These are phyloP conservation scores for Telenomus remus DNA, from an alignment of 1,140 invertebrate genomes.

Conservation along the genomic window DNA sequence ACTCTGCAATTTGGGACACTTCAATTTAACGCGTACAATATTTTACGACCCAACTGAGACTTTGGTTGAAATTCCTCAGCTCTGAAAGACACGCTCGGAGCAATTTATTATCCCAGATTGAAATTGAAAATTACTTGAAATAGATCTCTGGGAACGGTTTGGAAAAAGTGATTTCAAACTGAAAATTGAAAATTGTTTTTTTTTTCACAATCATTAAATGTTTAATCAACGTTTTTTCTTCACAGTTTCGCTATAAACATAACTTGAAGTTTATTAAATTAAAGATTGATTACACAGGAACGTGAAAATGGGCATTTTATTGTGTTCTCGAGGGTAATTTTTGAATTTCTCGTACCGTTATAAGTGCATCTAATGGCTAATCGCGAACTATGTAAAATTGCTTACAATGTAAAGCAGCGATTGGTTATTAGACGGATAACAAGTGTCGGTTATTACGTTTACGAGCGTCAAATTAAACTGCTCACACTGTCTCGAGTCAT, in stretches of 20 bases:
- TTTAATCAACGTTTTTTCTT: too few relatives aligned
- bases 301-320: background rate
- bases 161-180: too few relatives aligned
- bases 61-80: constrained; percentile 23
- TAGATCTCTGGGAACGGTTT: too few relatives aligned
- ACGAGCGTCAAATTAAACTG: constrained; percentile 39
- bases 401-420: constrained; percentile 36
- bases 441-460: constrained; percentile 45
- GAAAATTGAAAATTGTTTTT: too few relatives aligned
- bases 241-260: too few relatives aligned
- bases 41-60: constrained; percentile 32
- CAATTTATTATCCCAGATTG: too few relatives aligned
- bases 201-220: too few relatives aligned
- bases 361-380: constrained; percentile 19
- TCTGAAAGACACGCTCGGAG: too few relatives aligned
- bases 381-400: constrained; percentile 28
- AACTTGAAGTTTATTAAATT: too few relatives aligned
- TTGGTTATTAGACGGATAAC: constrained; percentile 42
- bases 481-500: constrained; percentile 14
- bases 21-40: constrained; percentile 34
- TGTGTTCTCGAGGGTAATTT: constrained; percentile 13
- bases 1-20: constrained; percentile 48
- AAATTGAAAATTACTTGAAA: too few relatives aligned
- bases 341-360: constrained; percentile 19
- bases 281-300: constrained; percentile 5